Evolutionary conservation across 2,113 vertebrate species (phyloP).

Genomic region (Rhineura floridana): DNA sequence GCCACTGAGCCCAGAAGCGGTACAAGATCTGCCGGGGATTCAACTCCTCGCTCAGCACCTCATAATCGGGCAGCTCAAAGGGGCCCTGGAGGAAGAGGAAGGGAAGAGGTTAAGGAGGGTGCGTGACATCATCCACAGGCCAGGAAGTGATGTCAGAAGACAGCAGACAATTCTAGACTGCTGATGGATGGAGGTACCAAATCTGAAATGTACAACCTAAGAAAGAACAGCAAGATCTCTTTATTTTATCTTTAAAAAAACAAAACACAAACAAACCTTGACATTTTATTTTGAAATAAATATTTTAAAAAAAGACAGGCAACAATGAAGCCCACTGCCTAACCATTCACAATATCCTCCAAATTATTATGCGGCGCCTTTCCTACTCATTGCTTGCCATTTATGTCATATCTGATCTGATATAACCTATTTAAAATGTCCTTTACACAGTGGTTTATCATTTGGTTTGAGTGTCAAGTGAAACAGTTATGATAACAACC

Average conservation of each 20-base stretch:
- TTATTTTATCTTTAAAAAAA: not conserved
- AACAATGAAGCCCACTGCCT: no score
- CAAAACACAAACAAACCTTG: not conserved
- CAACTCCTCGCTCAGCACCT: slow-evolving; percentile 70
- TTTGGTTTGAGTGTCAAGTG: no score
- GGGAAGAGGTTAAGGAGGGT: not conserved
- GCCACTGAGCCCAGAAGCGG: slow-evolving; percentile 81
- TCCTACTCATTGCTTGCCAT: no score
- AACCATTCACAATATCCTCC: no score
- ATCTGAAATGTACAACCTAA: not conserved
- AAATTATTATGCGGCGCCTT: no score
- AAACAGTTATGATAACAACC: not conserved
- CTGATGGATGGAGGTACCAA: not conserved
- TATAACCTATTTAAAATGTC: not conserved
- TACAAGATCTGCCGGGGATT: slow-evolving; percentile 78
- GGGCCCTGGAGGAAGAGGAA: slow-evolving; percentile 62
- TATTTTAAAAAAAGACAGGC: no score
- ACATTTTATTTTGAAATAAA: no score
- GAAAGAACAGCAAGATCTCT: not conserved
- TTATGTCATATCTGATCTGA: not conserved
- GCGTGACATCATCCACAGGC: not conserved
- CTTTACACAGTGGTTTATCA: not conserved
- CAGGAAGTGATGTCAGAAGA: not conserved
- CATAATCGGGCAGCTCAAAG: slow-evolving; percentile 68
- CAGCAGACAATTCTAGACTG: not conserved